Conservation (phyloP, 2,797 vertebrate genomes). For the Dendrocincla tyrannina region DNA sequence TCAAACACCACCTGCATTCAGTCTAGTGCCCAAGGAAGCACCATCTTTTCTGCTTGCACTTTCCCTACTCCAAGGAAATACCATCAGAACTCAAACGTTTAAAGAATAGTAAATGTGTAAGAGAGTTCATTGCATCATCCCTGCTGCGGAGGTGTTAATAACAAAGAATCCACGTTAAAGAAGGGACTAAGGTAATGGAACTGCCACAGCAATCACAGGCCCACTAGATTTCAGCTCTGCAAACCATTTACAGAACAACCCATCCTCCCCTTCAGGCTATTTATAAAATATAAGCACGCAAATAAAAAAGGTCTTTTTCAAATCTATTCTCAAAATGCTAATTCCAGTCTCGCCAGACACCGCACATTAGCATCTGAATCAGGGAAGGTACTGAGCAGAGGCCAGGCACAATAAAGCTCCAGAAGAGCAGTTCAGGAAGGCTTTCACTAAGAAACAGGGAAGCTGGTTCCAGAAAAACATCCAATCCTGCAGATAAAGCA, state of each 20-base stretch:
- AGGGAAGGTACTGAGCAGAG: not conserved
- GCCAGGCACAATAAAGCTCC: not conserved
- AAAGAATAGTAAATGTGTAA: not conserved
- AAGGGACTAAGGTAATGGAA: not conserved
- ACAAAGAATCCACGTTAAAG: not conserved
- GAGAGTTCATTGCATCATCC: not conserved
- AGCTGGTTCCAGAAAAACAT: constrained; percentile 14
- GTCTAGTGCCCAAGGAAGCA: not conserved
- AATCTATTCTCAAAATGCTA: constrained; percentile 8
- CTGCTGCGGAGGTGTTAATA: not conserved
- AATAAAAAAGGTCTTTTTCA: not conserved
- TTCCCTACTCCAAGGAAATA: not conserved
- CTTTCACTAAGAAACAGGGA: not conserved
- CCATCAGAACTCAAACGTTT: not conserved
- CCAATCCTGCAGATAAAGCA: not conserved
- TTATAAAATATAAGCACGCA: constrained; percentile 15
- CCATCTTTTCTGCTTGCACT: not conserved
- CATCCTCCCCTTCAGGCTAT: not conserved
- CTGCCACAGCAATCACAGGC: not conserved
- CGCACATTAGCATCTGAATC: constrained; percentile 12
- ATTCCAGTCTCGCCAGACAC: not conserved
- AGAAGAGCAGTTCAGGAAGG: constrained; percentile 3
- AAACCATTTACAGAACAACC: not conserved
- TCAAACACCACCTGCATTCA: not conserved
- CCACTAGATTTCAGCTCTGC: not conserved